Evolutionary conservation across 2,113 vertebrate species (phyloP).

Genomic region (Anolis carolinensis): DNA sequence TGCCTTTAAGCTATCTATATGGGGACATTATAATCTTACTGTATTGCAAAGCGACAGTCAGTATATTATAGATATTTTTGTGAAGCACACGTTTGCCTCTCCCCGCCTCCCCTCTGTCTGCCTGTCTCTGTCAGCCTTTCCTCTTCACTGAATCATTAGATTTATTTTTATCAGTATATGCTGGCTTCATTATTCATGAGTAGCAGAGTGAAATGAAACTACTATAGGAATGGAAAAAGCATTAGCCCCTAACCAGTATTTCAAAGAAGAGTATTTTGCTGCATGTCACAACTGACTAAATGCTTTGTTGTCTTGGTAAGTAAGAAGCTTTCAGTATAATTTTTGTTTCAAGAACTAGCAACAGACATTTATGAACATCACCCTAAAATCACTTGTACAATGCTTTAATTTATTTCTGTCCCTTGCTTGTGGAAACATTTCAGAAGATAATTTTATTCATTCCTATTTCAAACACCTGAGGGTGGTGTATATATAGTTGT

Average conservation of each 20-base stretch:
- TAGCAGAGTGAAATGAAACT: conserved; percentile 27
- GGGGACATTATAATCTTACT: conserved; percentile 14
- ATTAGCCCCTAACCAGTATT: conserved; percentile 7
- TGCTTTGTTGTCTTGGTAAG: conserved; percentile 41
- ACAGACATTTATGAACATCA: neutral
- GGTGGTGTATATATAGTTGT: neutral
- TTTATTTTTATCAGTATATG: conserved; percentile 34
- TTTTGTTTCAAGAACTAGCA: conserved; percentile 19
- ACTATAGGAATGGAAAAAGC: conserved; percentile 26
- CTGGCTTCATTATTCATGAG: conserved; percentile 9
- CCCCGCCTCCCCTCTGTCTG: neutral
- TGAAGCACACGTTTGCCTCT: neutral
- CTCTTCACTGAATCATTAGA: conserved; percentile 23
- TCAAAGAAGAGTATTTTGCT: conserved; percentile 32
- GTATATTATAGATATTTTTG: neutral
- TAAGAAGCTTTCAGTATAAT: conserved; percentile 30
- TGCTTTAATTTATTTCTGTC: neutral
- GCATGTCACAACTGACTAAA: conserved; percentile 25
- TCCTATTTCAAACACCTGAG: neutral
- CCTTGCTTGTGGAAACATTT: neutral
- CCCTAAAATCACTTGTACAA: neutral
- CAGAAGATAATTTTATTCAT: neutral
- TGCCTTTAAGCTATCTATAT: conserved; percentile 9
- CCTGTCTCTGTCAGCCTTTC: neutral
- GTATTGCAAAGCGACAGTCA: conserved; percentile 29